Evolutionary conservation across 2,797 vertebrate genomes (phyloP).

Genomic region (Pogoniulus pusillus): DNA sequence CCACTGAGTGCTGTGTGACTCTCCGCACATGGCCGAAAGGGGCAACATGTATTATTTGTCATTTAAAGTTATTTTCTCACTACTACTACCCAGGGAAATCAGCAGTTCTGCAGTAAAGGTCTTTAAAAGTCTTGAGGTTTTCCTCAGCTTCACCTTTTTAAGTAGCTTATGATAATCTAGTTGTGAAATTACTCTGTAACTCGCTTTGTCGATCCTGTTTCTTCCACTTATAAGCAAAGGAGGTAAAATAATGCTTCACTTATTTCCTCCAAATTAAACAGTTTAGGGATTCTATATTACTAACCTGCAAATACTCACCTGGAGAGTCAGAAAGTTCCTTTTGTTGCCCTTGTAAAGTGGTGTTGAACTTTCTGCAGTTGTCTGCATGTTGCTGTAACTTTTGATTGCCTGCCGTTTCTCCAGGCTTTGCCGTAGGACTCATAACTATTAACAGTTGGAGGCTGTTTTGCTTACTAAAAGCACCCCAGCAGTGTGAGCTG

Average conservation of each 20-base stretch:
- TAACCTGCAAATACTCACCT: not conserved
- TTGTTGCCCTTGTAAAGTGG: not conserved
- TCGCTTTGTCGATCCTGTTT: not conserved
- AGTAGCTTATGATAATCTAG: constrained; percentile 23
- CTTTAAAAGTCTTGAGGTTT: constrained; percentile 53
- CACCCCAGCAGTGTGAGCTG: not conserved
- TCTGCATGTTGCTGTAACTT: not conserved
- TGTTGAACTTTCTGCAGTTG: constrained; percentile 6
- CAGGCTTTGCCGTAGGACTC: not conserved
- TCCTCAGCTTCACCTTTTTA: constrained; percentile 50
- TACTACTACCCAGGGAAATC: constrained; percentile 47
- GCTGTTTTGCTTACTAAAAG: not conserved
- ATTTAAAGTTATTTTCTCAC: not conserved
- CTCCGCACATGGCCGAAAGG: constrained; percentile 4
- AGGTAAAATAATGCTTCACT: constrained; percentile 3
- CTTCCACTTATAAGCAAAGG: not conserved
- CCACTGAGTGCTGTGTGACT: not conserved
- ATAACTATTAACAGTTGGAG: not conserved
- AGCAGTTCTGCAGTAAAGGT: not conserved
- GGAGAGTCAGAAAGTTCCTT: constrained; percentile 23
- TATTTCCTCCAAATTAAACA: constrained; percentile 34
- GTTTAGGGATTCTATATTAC: not conserved
- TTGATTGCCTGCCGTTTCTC: not conserved
- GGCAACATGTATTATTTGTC: not conserved
- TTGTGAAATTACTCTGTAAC: not conserved